Evolutionary conservation across 1,140 invertebrate genomes (phyloP).

Genomic region (Homarus americanus): DNA sequence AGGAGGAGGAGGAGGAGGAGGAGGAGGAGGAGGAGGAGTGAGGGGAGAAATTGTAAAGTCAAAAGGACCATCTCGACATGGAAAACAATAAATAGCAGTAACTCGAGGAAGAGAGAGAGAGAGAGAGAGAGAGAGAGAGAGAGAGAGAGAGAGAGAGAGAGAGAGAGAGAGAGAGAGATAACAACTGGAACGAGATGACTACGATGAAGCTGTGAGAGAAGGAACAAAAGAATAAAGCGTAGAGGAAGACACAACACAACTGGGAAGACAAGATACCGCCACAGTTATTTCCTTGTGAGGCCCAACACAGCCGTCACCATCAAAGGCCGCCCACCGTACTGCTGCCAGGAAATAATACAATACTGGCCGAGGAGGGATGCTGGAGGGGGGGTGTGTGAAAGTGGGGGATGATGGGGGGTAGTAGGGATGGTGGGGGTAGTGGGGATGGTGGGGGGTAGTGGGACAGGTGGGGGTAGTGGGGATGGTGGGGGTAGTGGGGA

Average conservation of each 20-base stretch:
- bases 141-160: background rate
- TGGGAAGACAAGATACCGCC: background rate
- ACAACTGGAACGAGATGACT: background rate
- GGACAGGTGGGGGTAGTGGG: too few relatives aligned
- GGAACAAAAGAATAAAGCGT: too few relatives aligned
- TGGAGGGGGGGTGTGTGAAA: background rate
- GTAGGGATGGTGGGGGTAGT: too few relatives aligned
- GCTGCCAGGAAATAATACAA: slow-evolving; percentile 32
- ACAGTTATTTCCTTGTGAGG: slow-evolving; percentile 31
- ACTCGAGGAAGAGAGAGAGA: background rate
- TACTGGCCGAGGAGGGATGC: slow-evolving; percentile 14
- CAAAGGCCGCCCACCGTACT: slow-evolving; percentile 20
- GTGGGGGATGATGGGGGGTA: too few relatives aligned
- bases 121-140: background rate
- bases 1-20: background rate
- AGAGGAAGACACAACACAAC: background rate
- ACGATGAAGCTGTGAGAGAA: too few relatives aligned
- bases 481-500: too few relatives aligned
- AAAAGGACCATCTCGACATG: background rate
- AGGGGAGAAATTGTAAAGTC: background rate
- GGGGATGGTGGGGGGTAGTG: too few relatives aligned
- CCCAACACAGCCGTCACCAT: background rate
- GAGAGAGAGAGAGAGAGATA: background rate
- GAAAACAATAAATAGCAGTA: background rate
- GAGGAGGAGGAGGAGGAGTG: slow-evolving; percentile 1